These are phyloP conservation scores for Piscicola geometra DNA, from an alignment of 2,888 invertebrate species.

Conservation along the genomic window DNA sequence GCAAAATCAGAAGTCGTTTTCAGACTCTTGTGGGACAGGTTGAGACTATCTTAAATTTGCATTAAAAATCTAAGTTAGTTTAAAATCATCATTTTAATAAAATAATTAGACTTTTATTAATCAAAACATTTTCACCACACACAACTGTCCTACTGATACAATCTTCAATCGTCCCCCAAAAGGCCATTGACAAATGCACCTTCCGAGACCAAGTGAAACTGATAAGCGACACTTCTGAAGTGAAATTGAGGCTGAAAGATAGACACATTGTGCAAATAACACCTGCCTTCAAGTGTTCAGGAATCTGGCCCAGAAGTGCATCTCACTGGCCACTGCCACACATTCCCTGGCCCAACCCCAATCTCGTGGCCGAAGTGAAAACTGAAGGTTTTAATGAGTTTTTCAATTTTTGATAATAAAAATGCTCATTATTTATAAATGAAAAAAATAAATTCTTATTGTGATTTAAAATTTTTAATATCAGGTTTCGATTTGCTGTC, in stretches of 20 bases:
- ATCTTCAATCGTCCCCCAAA: too few species aligned
- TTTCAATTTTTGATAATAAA: too few species aligned
- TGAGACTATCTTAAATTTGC: background rate
- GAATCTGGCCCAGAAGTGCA: conserved; percentile 88
- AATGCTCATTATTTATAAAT: too few species aligned
- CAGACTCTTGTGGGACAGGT: conserved; percentile 36
- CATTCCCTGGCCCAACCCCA: conserved; percentile 87
- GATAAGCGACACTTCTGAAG: conserved; percentile 88
- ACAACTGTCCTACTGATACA: too few species aligned
- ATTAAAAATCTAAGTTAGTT: background rate
- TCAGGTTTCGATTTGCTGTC: conserved; percentile 78
- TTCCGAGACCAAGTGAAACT: conserved; percentile 88
- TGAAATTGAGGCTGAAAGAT: conserved; percentile 79
- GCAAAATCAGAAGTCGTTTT: conserved; percentile 70
- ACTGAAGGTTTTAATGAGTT: conserved; percentile 64
- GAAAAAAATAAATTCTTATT: too few species aligned
- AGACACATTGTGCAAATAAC: conserved; percentile 87
- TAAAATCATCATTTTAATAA: background rate
- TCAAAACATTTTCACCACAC: background rate
- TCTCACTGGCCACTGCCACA: conserved; percentile 88
- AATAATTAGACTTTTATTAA: background rate
- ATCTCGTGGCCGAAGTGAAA: conserved; percentile 83
- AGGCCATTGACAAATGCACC: conserved; percentile 84
- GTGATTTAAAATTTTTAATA: background rate
- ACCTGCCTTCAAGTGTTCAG: conserved; percentile 85